These are phyloP conservation scores for Sapajus apella DNA, from an alignment of 2,113 vertebrate species.

Conservation along the genomic window DNA sequence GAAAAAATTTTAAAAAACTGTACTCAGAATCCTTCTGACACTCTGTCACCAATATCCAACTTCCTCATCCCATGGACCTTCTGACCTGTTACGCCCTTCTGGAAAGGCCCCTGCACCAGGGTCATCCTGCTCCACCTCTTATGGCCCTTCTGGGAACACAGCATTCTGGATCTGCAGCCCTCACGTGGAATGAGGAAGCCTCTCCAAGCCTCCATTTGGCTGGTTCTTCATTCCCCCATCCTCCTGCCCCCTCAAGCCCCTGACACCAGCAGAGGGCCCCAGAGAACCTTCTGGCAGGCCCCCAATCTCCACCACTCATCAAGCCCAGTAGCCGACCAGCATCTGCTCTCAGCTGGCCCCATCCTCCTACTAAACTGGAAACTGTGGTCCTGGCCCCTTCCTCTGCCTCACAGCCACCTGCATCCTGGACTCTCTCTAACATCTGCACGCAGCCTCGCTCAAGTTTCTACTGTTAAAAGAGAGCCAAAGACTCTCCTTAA, in stretches of 20 bases:
- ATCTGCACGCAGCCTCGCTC: background rate
- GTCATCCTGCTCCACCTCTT: background rate
- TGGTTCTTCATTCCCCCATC: no score
- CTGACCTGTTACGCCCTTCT: background rate
- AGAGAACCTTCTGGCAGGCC: background rate
- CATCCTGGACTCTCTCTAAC: background rate
- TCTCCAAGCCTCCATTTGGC: background rate
- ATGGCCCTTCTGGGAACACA: background rate
- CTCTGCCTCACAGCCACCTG: background rate
- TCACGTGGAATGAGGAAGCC: background rate
- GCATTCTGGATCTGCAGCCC: background rate
- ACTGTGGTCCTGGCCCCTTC: no score
- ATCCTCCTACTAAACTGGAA: background rate
- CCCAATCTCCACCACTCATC: background rate
- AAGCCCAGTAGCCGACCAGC: background rate
- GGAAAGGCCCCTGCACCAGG: background rate
- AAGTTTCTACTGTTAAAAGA: background rate
- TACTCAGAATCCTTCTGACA: background rate
- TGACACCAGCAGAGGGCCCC: background rate
- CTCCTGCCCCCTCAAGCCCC: no score
- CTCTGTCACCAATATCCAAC: background rate
- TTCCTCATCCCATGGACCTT: background rate
- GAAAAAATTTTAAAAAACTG: no score
- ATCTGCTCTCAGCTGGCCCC: background rate
- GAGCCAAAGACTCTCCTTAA: background rate